Conservation (phyloP, 2,888 invertebrate genomes). For the Congeria kusceri region DNA sequence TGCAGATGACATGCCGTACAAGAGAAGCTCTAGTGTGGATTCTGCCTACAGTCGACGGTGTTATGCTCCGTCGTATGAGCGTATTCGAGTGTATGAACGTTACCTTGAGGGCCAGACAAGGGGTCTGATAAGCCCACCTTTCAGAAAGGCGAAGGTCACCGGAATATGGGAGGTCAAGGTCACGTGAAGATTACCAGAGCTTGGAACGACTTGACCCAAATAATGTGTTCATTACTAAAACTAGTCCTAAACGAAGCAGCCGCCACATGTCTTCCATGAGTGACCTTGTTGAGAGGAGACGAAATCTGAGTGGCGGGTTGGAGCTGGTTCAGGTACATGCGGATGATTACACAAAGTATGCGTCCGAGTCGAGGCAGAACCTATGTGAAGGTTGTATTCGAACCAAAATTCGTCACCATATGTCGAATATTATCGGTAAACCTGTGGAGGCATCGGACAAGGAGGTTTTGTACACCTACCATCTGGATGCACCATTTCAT, state of each 20-base stretch:
- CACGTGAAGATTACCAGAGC: constrained; percentile 13
- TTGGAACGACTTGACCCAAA: constrained; percentile 6
- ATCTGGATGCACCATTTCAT: constrained; percentile 17
- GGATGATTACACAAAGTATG: constrained; percentile 38
- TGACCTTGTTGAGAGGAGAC: not conserved
- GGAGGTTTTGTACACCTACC: constrained; percentile 14
- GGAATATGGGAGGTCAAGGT: constrained; percentile 2
- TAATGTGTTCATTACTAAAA: constrained; percentile 24
- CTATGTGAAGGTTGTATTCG: constrained; percentile 49
- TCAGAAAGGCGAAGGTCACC: constrained; percentile 32
- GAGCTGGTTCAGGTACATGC: constrained; percentile 5
- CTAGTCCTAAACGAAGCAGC: constrained; percentile 16
- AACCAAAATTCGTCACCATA: constrained; percentile 46
- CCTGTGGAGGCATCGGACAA: constrained; percentile 35
- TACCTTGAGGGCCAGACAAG: constrained; percentile 42
- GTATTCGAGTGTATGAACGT: constrained; percentile 51
- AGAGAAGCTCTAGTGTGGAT: constrained; percentile 35
- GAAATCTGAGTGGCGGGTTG: constrained; percentile 9
- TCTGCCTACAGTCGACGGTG: constrained; percentile 20
- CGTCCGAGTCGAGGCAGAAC: constrained; percentile 24
- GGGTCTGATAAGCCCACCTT: constrained; percentile 19
- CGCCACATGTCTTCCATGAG: constrained; percentile 4
- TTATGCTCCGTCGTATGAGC: constrained; percentile 28
- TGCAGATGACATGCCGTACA: constrained; percentile 16
- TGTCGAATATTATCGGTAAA: constrained; percentile 57